phyloP scores from a whole-genome alignment of 2,888 invertebrate species.

The Exocentrus adspersus region DNA sequence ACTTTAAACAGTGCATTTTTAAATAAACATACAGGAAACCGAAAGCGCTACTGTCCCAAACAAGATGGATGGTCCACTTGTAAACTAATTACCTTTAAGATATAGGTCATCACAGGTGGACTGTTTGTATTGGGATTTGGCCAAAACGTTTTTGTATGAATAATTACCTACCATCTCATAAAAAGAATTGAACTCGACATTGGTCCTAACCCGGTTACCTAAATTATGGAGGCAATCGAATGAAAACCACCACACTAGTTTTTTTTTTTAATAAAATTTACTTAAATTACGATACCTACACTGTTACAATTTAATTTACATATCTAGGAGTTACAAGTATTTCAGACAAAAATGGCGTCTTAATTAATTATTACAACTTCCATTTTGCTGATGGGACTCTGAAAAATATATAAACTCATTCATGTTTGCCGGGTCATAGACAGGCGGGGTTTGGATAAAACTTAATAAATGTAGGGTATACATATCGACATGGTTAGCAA shows the following conservation, averaged over 20 bases:
- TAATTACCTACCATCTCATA: slow-evolving; percentile 29
- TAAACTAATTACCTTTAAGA: slow-evolving; percentile 33
- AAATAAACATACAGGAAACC: neutral
- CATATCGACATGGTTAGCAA: slow-evolving; percentile 3
- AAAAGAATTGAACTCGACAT: slow-evolving; percentile 33
- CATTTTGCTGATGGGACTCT: slow-evolving; percentile 38
- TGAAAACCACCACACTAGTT: slow-evolving; percentile 14
- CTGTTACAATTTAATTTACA: slow-evolving; percentile 58
- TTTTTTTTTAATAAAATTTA: slow-evolving; percentile 60
- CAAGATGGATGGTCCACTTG: neutral
- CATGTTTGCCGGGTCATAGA: slow-evolving; percentile 35
- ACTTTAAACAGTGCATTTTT: neutral
- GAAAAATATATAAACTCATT: slow-evolving; percentile 39
- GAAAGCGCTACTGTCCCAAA: neutral
- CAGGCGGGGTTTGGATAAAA: slow-evolving; percentile 33
- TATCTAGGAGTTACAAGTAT: slow-evolving; percentile 50
- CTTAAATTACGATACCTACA: slow-evolving; percentile 59
- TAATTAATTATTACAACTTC: slow-evolving; percentile 38
- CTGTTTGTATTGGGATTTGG: slow-evolving; percentile 28
- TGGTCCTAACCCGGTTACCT: slow-evolving; percentile 28
- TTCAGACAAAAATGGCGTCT: slow-evolving; percentile 34
- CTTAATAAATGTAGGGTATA: too few relatives aligned
- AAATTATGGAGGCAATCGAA: slow-evolving; percentile 21
- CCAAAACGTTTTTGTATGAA: slow-evolving; percentile 27
- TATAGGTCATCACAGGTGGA: slow-evolving; percentile 39